A percentile compares a stretch with the other conserved stretches of the same genome.
Conservation (phyloP, 2,888 invertebrate genomes). For the Pristionchus exspectatus region DNA sequence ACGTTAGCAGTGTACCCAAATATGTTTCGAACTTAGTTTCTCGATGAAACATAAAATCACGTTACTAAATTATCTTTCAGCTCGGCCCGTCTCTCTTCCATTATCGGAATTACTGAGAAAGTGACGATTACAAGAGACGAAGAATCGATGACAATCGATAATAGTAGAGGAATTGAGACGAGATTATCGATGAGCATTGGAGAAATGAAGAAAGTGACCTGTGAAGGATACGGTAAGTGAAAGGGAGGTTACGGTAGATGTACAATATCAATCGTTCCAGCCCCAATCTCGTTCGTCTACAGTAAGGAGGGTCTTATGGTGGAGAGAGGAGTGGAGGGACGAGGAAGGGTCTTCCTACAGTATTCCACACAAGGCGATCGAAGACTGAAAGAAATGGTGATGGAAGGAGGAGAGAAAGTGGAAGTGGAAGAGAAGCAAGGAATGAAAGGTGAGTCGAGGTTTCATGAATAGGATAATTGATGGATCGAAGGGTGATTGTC, state of each 20-base stretch:
- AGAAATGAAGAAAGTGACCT: conserved; percentile 50
- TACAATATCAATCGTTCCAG: conserved; percentile 55
- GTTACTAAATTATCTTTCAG: not conserved
- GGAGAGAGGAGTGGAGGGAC: conserved; percentile 55
- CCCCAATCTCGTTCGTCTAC: conserved; percentile 60
- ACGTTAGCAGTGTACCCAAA: no score
- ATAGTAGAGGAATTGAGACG: conserved; percentile 14
- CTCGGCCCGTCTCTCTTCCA: conserved; percentile 1
- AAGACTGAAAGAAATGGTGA: not conserved
- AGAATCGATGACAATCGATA: not conserved
- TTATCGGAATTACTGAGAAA: conserved; percentile 57
- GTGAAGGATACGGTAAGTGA: conserved; percentile 61
- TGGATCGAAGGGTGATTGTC: not conserved
- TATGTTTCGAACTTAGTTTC: not conserved
- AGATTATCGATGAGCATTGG: not conserved
- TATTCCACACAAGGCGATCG: not conserved
- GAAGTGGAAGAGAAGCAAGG: conserved; percentile 44
- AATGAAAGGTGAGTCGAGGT: not conserved
- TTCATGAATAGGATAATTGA: not conserved
- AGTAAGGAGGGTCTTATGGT: conserved; percentile 59
- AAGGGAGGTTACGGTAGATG: conserved; percentile 54
- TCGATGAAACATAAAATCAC: not conserved
- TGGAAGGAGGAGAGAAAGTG: conserved; percentile 33
- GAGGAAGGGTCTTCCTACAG: not conserved
- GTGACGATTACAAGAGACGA: conserved; percentile 4